Conservation (phyloP, 2,888 invertebrate species). For the Tolmerus cingulatus region DNA sequence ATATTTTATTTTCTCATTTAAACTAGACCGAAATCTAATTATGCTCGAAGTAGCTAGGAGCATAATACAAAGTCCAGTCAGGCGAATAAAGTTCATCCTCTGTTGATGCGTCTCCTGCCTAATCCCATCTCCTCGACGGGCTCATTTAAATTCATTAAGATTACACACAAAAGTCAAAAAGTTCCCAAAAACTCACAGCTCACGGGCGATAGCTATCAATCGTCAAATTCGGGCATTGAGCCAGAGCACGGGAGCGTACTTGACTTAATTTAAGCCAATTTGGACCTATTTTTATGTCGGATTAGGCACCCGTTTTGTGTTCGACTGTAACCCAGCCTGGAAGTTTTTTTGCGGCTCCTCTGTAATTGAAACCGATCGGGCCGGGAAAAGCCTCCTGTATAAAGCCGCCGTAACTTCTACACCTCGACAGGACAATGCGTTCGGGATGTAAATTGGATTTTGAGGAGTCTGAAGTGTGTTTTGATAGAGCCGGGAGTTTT, state of each 20-base stretch:
- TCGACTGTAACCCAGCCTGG: not conserved
- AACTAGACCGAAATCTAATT: not conserved
- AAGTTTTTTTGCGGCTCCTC: not conserved
- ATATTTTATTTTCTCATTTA: not conserved
- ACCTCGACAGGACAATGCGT: constrained; percentile 43
- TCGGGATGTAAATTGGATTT: constrained; percentile 47
- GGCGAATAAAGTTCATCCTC: constrained; percentile 56
- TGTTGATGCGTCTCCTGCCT: constrained; percentile 48
- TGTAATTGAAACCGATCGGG: constrained; percentile 18
- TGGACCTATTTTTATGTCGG: constrained; percentile 52
- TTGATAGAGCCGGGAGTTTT: constrained; percentile 45
- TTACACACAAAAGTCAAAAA: constrained; percentile 55
- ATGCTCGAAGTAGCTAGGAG: not conserved
- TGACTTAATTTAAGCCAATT: constrained; percentile 65
- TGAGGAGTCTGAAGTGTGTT: constrained; percentile 48
- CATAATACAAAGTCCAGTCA: constrained; percentile 32
- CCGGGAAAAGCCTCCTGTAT: not conserved
- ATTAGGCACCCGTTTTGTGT: constrained; percentile 32
- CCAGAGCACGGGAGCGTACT: constrained; percentile 54
- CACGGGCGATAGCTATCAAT: not conserved
- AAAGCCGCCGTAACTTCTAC: constrained; percentile 45
- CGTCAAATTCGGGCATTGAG: not conserved
- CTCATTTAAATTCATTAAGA: constrained; percentile 60
- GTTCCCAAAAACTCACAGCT: constrained; percentile 52
- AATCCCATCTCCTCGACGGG: constrained; percentile 51